Base-by-base conservation (phyloP, 2,888 invertebrate genomes). In the Drosophila nr. fundita region DNA sequence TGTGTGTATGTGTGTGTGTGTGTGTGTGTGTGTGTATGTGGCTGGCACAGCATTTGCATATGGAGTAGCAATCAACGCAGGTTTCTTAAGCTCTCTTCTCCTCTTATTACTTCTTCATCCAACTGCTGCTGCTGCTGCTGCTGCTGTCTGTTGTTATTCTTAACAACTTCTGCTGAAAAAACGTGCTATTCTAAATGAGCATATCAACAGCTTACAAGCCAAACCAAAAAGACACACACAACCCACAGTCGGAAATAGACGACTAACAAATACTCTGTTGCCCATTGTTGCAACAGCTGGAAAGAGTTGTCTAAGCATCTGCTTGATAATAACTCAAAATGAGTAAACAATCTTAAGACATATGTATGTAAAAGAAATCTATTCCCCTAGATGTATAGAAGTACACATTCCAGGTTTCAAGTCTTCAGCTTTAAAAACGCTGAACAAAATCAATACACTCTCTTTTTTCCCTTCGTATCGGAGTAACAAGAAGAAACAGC, bases 111-210 rank as follows among this genome's bases (percentile, higher is more conserved):
- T 29, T 48, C 38, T 50, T 38, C 63, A 48, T 38, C 45, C 62
- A 29, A 60, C 63, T 61, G 53, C 52, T 60, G 38, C 36, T 48
- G 40, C 45, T 42, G 58, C 18, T 53, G 42, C 18, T 54, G 58
- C 62, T 55, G 49, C 40, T 73, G 63, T 29, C 55, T 67, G 68
- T 38, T 66, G 58, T 53, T 24, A 50, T 72, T 70, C 82, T 83
- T 90, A 86, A 89, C 89, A 89, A 90, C 82, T 90, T 89, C 90
- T 85, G 78, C 77, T 85, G 90, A 90, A 89, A 89, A 90, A 90
- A 88, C 89, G 90, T 89, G 88, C 89, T 84, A 84, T 87, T 80
- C 89, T 89, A 89, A 90, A 89, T 89, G 83, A 89, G 87, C 86
- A 86, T 90, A 87, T 90, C 90, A 85, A 85, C 87, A 86, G 89